Percentiles rank a stretch among this genome's conserved stretches.
Conservation (phyloP, 2,888 invertebrate species). For the Cremastobaeus sp. region DNA sequence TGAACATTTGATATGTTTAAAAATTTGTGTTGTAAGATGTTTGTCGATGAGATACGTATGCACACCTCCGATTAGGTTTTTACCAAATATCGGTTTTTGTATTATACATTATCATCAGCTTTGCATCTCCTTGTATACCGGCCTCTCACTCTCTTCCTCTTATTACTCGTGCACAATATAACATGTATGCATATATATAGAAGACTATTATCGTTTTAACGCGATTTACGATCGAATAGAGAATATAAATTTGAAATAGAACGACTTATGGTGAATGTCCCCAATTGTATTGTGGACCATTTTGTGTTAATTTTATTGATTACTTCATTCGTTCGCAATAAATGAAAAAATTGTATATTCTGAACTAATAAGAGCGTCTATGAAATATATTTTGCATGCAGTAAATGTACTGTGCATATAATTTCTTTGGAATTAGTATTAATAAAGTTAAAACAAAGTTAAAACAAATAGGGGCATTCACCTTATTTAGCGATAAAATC, state of each 20-base stretch:
- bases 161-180: slow-evolving; percentile 50
- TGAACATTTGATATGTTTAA: neutral
- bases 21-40: slow-evolving; percentile 26
- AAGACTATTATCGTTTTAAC: slow-evolving; percentile 40
- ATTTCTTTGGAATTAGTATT: too few species aligned
- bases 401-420: too few species aligned
- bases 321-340: too few species aligned
- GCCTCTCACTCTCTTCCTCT: slow-evolving; percentile 59
- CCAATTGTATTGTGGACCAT: too few species aligned
- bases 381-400: too few species aligned
- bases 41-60: slow-evolving; percentile 29
- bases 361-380: too few species aligned
- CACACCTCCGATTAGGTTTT: slow-evolving; percentile 31
- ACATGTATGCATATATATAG: slow-evolving; percentile 29
- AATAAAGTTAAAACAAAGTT: too few species aligned
- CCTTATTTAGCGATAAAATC: slow-evolving; percentile 28
- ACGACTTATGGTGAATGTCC: too few species aligned
- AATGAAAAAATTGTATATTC: too few species aligned
- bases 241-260: slow-evolving; percentile 39
- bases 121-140: slow-evolving; percentile 45
- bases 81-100: slow-evolving; percentile 8
- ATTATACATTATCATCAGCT: slow-evolving; percentile 36
- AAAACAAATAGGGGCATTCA: too few species aligned
- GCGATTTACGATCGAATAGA: slow-evolving; percentile 33
- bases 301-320: too few species aligned